A percentile compares a stretch with the other conserved stretches of the same genome.
These are phyloP conservation scores for Chloropsis hardwickii DNA, from an alignment of 2,113 vertebrate species.

Conservation along the genomic window DNA sequence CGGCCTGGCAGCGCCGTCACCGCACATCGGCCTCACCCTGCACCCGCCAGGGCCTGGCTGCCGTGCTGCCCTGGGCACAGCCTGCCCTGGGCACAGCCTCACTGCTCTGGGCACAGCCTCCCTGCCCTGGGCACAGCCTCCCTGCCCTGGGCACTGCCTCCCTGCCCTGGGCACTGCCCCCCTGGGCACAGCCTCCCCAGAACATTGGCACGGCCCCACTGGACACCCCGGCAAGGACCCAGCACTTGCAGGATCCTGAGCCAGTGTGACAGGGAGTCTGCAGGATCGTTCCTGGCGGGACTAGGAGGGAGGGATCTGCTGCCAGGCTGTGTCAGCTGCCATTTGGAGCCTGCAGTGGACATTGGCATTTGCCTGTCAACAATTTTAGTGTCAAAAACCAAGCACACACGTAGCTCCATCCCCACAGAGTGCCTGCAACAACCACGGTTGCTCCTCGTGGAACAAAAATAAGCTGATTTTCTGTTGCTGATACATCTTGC, in stretches of 20 bases:
- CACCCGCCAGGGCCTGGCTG: neutral
- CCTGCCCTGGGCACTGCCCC: neutral
- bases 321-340: neutral
- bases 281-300: rapidly evolving
- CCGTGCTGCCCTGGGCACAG: neutral
- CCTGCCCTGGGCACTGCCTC: too few species aligned
- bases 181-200: neutral
- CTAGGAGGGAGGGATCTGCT: neutral
- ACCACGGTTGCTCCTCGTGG: neutral
- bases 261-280: neutral
- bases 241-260: neutral
- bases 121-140: neutral
- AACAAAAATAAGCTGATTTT: neutral
- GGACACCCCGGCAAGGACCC: neutral
- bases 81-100: neutral
- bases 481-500: neutral
- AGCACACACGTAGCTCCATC: neutral
- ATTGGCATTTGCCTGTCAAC: neutral
- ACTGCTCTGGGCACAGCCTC: rapidly evolving
- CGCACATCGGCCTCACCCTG: constrained; percentile 35
- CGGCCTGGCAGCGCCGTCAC: constrained; percentile 43
- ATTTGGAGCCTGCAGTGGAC: neutral
- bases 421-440: neutral
- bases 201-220: neutral
- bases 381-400: neutral